Evolutionary conservation across 2,113 vertebrate species (phyloP).

Genomic region (Burhinus bistriatus): DNA sequence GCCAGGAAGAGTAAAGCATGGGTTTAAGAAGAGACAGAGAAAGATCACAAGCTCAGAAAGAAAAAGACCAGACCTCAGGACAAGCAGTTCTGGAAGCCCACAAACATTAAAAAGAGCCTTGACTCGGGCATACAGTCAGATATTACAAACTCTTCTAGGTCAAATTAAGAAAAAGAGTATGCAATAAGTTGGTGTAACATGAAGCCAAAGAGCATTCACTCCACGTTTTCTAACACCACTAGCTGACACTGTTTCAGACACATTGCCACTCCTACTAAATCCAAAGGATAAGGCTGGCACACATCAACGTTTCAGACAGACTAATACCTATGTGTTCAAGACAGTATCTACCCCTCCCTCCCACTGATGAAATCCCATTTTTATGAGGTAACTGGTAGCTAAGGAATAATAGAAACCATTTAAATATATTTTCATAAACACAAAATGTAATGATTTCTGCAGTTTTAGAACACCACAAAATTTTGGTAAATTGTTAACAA

Average conservation of each 20-base stretch:
- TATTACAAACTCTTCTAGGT: conserved; percentile 24
- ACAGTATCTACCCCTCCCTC: not conserved
- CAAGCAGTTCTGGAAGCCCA: conserved; percentile 81
- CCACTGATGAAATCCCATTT: not conserved
- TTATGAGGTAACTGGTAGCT: not conserved
- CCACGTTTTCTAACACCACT: not conserved
- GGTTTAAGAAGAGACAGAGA: conserved; percentile 84
- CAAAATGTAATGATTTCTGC: not conserved
- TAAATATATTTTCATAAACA: not conserved
- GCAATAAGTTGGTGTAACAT: not conserved
- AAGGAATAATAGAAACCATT: not conserved
- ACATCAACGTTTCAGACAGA: not conserved
- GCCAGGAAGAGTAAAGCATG: conserved; percentile 91
- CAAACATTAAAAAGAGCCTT: conserved; percentile 61
- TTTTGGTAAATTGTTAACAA: not conserved
- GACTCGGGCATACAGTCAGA: not conserved
- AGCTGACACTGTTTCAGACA: not conserved
- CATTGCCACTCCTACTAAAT: not conserved
- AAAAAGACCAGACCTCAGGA: conserved; percentile 83
- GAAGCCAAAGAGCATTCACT: not conserved
- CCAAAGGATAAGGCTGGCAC: not conserved
- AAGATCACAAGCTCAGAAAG: conserved; percentile 93
- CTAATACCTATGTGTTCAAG: not conserved
- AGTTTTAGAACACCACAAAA: not conserved
- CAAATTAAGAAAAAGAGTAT: conserved; percentile 19